Evolutionary conservation across 2,797 vertebrate species (phyloP).

Genomic region (Eulemur coronatus): DNA sequence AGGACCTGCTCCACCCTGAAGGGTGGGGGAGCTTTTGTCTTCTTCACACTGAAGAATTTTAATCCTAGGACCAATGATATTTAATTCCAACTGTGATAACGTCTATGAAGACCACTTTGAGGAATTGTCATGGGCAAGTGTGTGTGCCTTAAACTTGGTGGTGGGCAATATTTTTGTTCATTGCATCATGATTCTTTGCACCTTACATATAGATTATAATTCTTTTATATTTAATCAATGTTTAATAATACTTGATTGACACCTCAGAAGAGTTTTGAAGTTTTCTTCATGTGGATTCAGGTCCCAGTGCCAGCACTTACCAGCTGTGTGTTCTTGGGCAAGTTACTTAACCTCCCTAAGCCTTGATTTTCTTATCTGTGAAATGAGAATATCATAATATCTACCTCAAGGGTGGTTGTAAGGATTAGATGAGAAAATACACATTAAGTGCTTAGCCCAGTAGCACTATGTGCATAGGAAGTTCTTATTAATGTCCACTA

Average conservation of each 20-base stretch:
- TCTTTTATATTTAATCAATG: neutral
- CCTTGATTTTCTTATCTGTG: neutral
- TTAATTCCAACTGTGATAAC: neutral
- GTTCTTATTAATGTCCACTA: conserved; percentile 2
- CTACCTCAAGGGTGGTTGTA: neutral
- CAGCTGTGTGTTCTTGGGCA: neutral
- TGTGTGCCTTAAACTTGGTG: neutral
- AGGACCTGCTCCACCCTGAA: neutral
- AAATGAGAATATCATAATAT: neutral
- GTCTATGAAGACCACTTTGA: neutral
- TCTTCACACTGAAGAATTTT: neutral
- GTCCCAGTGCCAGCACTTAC: neutral
- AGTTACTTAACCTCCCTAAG: neutral
- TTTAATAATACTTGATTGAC: neutral
- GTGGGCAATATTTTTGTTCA: neutral
- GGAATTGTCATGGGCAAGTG: neutral
- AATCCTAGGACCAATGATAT: neutral
- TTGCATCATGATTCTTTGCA: neutral
- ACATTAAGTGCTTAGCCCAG: neutral
- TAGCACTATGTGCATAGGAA: neutral
- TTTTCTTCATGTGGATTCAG: neutral
- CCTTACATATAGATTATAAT: neutral
- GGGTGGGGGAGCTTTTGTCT: neutral
- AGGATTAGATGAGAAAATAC: conserved; percentile 25
- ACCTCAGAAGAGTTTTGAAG: neutral